Evolutionary conservation across 37 sponge, comb jelly and placozoan species (phyloP), one percentile per base, ranked within the genome.

Genomic region (Bolinopsis microptera): DNA sequence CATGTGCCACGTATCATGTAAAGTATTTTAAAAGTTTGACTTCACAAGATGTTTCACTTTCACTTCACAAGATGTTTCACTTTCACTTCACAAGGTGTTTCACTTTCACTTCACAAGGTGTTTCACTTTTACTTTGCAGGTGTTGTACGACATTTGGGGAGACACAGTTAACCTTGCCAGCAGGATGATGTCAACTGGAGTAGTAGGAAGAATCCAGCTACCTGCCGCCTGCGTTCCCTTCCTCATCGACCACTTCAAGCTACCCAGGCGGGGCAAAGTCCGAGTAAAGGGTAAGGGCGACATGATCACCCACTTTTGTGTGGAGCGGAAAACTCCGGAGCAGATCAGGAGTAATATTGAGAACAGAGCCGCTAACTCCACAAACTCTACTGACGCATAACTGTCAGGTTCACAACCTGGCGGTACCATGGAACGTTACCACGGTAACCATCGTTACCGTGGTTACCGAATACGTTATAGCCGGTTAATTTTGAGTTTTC

Each of bases 211-310:
- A n/a, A 86, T 86, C 31, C 90, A 86, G 30, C 36, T 86, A 0
- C 90, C 90, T 27, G 90, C 90, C 0, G 61, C 41, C 27, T 86
- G 90, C 35, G 30, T 86, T 8, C 90, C 90, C 27, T 86, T 28
- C 61, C 90, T 86, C 16, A 86, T 86, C 35, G 90, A 86, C 35
- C 90, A 86, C 90, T 86, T 86, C 90, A 86, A 86, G 61, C 32
- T 86, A 24, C 90, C 90, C 1, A 86, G 39, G 39, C 93, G 93
- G 16, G 93, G 93, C 16, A 69, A 93, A 93, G 76, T 93, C 24
- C 69, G 16, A 24, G 72, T 93, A 69, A 93, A 93, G 48, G 93
- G 93, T 13, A 93, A 93, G 76, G 93, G 93, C 0, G 76, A 93
- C 25, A 38, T 93, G 72, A 93, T 69, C 38, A 93, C 93, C n/a